A percentile compares a stretch with the other conserved stretches of the same genome.
phyloP scores from a whole-genome alignment of 1,140 invertebrate species.

The Pachypeltis micranthus region DNA sequence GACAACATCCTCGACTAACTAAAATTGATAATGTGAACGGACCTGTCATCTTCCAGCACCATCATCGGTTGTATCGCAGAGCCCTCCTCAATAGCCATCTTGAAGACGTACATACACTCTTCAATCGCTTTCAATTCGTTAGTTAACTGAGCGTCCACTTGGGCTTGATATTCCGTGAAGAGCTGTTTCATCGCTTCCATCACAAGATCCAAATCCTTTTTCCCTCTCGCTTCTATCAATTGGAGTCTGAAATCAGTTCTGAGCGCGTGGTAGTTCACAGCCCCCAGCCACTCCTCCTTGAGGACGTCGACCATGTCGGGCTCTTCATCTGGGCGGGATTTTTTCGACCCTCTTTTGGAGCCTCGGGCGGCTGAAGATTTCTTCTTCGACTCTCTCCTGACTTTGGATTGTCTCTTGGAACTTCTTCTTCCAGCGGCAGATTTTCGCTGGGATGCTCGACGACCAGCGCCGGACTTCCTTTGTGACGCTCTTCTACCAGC shows the following conservation, averaged over 20 bases:
- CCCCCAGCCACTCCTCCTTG: constrained; percentile 25
- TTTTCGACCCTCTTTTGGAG: too few species aligned
- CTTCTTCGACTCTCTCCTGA: neutral
- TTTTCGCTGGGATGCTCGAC: neutral
- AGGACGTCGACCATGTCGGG: constrained; percentile 5
- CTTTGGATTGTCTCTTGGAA: neutral
- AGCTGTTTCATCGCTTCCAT: neutral
- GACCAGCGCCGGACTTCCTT: neutral
- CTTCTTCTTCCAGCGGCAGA: neutral
- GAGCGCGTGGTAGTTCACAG: constrained; percentile 40
- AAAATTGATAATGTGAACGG: too few species aligned
- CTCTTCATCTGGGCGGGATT: neutral
- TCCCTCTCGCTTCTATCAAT: constrained; percentile 29
- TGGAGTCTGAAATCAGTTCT: constrained; percentile 37
- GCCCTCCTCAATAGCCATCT: constrained; percentile 42
- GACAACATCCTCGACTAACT: too few species aligned
- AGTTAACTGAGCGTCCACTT: constrained; percentile 32
- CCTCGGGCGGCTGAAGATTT: too few species aligned
- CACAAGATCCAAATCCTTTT: constrained; percentile 1
- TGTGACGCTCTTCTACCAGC: neutral
- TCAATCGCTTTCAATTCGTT: constrained; percentile 43
- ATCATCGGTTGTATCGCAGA: constrained; percentile 36
- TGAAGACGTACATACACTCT: constrained; percentile 40
- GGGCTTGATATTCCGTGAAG: neutral
- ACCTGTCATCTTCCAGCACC: constrained; percentile 35